These are phyloP conservation scores for Episyrphus balteatus DNA, from an alignment of 1,140 invertebrate species.

Conservation along the genomic window DNA sequence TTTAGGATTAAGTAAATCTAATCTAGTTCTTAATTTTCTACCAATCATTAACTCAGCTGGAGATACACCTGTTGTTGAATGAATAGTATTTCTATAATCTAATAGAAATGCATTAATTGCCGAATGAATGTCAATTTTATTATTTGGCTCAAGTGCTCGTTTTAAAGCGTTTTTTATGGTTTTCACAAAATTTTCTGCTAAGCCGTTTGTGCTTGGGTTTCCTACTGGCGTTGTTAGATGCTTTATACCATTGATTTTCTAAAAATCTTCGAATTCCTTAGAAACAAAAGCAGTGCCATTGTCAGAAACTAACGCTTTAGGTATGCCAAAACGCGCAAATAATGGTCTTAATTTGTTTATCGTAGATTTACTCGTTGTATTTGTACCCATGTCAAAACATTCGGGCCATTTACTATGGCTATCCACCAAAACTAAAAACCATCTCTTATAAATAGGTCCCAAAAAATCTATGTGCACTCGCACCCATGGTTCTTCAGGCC, in stretches of 20 bases:
- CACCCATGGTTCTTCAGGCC: constrained; percentile 7
- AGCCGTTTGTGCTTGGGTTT: no score
- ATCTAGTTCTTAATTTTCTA: no score
- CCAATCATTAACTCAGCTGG: no score
- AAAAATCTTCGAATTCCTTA: background rate
- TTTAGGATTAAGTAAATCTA: no score
- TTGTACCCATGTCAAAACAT: background rate
- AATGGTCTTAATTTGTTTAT: background rate
- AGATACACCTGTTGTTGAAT: no score
- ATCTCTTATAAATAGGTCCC: constrained; percentile 2
- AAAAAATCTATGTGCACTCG: constrained; percentile 9
- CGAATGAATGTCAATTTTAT: no score
- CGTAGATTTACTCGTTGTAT: no score
- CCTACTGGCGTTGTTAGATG: constrained; percentile 21
- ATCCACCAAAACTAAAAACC: constrained; percentile 2
- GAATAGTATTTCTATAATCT: no score
- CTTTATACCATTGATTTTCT: constrained; percentile 13
- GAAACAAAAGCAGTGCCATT: constrained; percentile 1
- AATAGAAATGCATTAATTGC: no score
- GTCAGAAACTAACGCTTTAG: background rate
- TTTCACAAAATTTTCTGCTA: no score
- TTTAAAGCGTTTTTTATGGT: no score
- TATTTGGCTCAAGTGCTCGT: no score
- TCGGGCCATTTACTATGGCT: constrained; percentile 1
- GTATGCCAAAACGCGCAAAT: background rate